Base-by-base conservation (phyloP, 2,888 invertebrate genomes). In the Melinaea marsaeus region DNA sequence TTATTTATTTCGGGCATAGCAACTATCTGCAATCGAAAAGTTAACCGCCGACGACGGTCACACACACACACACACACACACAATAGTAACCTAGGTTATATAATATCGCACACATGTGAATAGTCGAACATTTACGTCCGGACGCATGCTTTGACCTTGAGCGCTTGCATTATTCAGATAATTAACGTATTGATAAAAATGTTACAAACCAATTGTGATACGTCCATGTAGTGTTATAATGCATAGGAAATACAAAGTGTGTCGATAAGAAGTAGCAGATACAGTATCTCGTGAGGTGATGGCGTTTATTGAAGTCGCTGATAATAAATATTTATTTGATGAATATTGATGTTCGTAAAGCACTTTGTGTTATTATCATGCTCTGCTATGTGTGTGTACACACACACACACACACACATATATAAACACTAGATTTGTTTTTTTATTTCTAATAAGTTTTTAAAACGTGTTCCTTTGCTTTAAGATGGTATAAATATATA, bases 1-100 rank as follows among this genome's bases (percentile, higher is more conserved):
- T 82, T 83, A 84, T 88, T 80, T 87, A 89, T 90, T 90, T 90
- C 79, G 86, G 88, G 87, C 88, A 85, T 90, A 79, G 90, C 84
- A 89, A 90, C 90, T 79, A 80, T 86, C 79, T 86, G 84, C 86
- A 86, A 84, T 85, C 84, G 84, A 87, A 88, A 88, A 88, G 85
- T 78, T 84, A 79, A 79, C 78, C 77, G 80, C 77, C 85, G 82
- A 74, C 83, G 79, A 75, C 78, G 80, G 65, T 72, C 80, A 78
- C 77, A 80, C 73, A 71, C 72, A 71, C 78, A 81, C 83, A 69
- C 84, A 82, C 78, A 79, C 80, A 71, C 70, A 72, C 68, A 13
- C 82, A 83, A 84, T 84, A 86, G 84, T 62, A 62, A 79, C 83
- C 85, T 86, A 86, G 83, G 77, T 75, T 71, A 78, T 69, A 70